phyloP scores from a whole-genome alignment of 2,888 invertebrate genomes.

The Scotopteryx bipunctaria region DNA sequence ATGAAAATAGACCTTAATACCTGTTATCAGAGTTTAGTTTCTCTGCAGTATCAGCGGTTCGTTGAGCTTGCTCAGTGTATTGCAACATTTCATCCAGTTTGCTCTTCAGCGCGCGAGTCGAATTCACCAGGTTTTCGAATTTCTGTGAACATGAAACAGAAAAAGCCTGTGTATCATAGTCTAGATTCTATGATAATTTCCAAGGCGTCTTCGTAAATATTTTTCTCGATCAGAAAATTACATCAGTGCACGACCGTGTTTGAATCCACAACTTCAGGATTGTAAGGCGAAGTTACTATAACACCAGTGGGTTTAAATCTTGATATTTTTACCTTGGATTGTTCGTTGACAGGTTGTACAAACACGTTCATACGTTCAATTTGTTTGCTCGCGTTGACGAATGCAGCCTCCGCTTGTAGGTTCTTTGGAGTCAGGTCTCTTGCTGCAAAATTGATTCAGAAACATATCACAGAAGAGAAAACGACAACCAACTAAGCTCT shows the following conservation, averaged over 20 bases:
- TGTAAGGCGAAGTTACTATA: no score
- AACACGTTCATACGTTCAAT: conserved; percentile 86
- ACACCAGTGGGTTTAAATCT: no score
- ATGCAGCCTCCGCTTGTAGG: conserved; percentile 51
- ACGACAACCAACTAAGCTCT: no score
- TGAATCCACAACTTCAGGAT: no score
- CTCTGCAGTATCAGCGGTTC: conserved; percentile 84
- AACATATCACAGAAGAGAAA: background rate
- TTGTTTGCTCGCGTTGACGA: conserved; percentile 84
- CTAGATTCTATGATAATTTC: no score
- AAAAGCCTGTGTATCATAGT: no score
- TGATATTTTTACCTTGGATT: conserved; percentile 73
- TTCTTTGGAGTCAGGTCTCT: conserved; percentile 67
- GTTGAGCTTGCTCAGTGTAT: conserved; percentile 85
- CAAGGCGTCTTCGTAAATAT: no score
- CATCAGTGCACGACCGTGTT: no score
- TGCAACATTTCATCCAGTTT: conserved; percentile 89
- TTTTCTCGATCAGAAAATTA: no score
- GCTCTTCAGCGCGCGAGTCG: conserved; percentile 84
- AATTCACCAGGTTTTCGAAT: conserved; percentile 81
- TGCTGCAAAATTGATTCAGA: no score
- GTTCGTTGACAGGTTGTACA: conserved; percentile 86
- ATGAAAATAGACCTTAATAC: conserved; percentile 49
- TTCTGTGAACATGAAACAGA: conserved; percentile 48
- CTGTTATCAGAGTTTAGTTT: conserved; percentile 81